Conservation (phyloP, 2,797 vertebrate species). For the Crocidura indochinensis region DNA sequence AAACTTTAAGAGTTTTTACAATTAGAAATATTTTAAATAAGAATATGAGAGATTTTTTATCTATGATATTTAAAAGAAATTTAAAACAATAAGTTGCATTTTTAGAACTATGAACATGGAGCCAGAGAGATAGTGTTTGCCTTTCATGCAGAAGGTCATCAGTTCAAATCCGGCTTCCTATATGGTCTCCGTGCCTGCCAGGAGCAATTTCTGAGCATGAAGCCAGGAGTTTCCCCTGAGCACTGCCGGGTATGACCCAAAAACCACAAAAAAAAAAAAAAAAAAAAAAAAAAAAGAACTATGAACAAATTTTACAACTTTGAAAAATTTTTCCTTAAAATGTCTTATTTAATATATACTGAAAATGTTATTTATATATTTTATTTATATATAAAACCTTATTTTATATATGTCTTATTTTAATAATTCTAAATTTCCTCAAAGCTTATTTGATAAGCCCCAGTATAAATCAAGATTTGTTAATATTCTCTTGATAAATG, state of each 20-base stretch:
- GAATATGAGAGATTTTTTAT: constrained; percentile 47
- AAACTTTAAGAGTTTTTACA: constrained; percentile 65
- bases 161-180: no score
- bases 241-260: no score
- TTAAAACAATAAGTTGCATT: constrained; percentile 54
- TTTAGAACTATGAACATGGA: constrained; percentile 1
- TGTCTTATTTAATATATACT: constrained; percentile 22
- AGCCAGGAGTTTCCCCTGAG: no score
- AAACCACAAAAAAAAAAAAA: no score
- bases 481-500: constrained; percentile 66
- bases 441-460: constrained; percentile 61
- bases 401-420: constrained; percentile 2
- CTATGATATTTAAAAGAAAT: constrained; percentile 35
- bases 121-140: no score
- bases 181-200: no score
- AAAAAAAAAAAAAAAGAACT: no score
- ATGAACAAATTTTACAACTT: not conserved
- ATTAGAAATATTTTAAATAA: constrained; percentile 55
- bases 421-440: constrained; percentile 47
- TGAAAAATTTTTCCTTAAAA: constrained; percentile 70
- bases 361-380: no score
- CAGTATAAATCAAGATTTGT: constrained; percentile 60
- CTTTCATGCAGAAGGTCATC: no score
- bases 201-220: no score
- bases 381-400: constrained; percentile 61